phyloP scores from a whole-genome alignment of 2,797 vertebrate species.

The Caiman crocodilus region DNA sequence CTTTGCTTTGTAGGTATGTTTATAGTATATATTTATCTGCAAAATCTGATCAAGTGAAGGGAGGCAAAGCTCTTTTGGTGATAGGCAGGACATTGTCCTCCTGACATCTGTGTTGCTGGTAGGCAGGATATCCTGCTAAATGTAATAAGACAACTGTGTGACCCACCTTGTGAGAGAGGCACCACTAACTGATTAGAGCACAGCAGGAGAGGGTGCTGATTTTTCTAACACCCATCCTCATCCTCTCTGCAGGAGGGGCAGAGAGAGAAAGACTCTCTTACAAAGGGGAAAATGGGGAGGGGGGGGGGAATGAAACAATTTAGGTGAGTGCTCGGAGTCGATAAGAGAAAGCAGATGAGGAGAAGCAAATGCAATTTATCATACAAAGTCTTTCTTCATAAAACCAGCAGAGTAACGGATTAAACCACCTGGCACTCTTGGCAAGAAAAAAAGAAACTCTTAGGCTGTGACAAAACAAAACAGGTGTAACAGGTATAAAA shows the following conservation, averaged over 20 bases:
- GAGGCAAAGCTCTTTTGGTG: conserved; percentile 77
- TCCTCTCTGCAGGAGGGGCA: neutral
- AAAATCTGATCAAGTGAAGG: conserved; percentile 53
- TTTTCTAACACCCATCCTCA: conserved; percentile 48
- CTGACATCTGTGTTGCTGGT: conserved; percentile 82
- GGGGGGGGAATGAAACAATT: neutral
- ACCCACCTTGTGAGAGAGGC: conserved; percentile 83
- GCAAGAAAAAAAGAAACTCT: conserved; percentile 76
- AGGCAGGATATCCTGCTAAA: conserved; percentile 86
- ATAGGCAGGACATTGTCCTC: conserved; percentile 83
- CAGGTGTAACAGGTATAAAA: conserved; percentile 94
- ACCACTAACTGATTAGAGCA: conserved; percentile 75
- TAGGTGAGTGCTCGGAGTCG: conserved; percentile 69
- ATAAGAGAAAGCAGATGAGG: conserved; percentile 70
- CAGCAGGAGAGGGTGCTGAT: conserved; percentile 74
- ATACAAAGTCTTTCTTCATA: conserved; percentile 82
- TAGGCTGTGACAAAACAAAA: conserved; percentile 84
- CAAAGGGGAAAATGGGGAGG: neutral
- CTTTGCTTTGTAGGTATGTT: conserved; percentile 61
- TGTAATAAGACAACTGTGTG: conserved; percentile 83
- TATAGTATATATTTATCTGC: conserved; percentile 55
- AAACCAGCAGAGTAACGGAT: conserved; percentile 81
- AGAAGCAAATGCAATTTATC: conserved; percentile 77
- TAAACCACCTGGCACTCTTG: conserved; percentile 89
- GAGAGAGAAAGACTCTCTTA: neutral